Evolutionary conservation across 92 coral and sea anemone genomes (phyloP).

Genomic region (Zoanthus sociatus): DNA sequence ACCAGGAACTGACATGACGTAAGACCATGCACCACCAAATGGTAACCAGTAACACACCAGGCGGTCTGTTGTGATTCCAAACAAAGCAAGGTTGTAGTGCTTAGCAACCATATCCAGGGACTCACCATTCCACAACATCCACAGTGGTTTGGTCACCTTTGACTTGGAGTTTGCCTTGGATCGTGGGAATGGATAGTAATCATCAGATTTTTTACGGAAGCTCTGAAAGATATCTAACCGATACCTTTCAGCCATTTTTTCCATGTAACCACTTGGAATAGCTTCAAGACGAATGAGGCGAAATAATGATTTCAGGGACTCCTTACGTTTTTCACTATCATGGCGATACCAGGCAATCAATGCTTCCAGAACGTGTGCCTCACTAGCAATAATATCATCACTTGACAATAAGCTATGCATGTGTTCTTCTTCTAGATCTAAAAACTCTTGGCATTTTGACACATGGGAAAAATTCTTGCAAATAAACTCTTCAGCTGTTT

Average conservation of each 20-base stretch:
- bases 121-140: constrained; percentile 60
- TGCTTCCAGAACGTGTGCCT: constrained; percentile 63
- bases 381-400: constrained; percentile 72
- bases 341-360: constrained; percentile 68
- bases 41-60: constrained; percentile 69
- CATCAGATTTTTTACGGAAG: constrained; percentile 55
- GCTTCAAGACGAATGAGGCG: constrained; percentile 58
- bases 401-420: constrained; percentile 60
- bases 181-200: constrained; percentile 42
- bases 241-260: constrained; percentile 49
- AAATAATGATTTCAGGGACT: constrained; percentile 50
- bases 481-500: constrained; percentile 53
- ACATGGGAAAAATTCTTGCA: constrained; percentile 59
- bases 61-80: constrained; percentile 63
- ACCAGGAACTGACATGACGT: constrained; percentile 65
- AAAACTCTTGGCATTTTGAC: constrained; percentile 51
- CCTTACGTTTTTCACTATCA: constrained; percentile 50
- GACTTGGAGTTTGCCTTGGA: constrained; percentile 36
- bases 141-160: constrained; percentile 26
- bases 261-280: constrained; percentile 64
- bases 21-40: constrained; percentile 71
- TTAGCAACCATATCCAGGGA: constrained; percentile 45
- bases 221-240: constrained; percentile 44
- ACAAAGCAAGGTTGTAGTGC: constrained; percentile 65
- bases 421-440: constrained; percentile 61